Conservation (phyloP, 2,113 vertebrate genomes). For the Heterotilapia buettikoferi region DNA sequence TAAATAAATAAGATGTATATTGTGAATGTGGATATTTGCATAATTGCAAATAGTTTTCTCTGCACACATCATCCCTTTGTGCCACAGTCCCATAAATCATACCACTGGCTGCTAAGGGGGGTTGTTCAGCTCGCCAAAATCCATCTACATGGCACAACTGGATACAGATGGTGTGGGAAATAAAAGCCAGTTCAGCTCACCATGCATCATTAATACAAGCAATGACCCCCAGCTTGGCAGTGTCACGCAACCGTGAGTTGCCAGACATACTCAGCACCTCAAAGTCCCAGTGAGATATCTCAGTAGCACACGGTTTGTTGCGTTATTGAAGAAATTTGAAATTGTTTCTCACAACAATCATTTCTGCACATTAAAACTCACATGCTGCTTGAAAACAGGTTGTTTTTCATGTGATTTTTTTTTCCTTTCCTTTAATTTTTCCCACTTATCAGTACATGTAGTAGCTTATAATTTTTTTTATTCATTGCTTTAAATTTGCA, state of each 20-base stretch:
- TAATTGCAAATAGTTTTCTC: not conserved
- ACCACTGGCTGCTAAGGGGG: not conserved
- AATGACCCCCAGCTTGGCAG: constrained; percentile 41
- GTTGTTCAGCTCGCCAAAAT: not conserved
- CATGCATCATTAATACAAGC: constrained; percentile 53
- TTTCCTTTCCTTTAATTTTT: not conserved
- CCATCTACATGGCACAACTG: constrained; percentile 14
- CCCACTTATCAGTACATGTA: not conserved
- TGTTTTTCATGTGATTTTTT: not conserved
- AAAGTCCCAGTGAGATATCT: not conserved
- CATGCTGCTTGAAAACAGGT: not conserved
- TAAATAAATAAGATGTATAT: not conserved
- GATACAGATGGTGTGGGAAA: constrained; percentile 44
- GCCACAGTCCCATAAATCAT: constrained; percentile 32
- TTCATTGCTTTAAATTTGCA: not conserved
- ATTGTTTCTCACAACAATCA: not conserved
- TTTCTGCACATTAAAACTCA: not conserved
- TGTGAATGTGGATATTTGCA: not conserved
- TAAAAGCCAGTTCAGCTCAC: constrained; percentile 45
- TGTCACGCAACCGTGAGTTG: not conserved
- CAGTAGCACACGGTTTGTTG: not conserved
- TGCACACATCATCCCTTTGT: not conserved
- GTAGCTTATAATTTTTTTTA: not conserved
- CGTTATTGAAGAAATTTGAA: not conserved
- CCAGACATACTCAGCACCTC: constrained; percentile 37